Conservation (phyloP, 1,140 invertebrate genomes). For the Drosophila pallidifrons region DNA sequence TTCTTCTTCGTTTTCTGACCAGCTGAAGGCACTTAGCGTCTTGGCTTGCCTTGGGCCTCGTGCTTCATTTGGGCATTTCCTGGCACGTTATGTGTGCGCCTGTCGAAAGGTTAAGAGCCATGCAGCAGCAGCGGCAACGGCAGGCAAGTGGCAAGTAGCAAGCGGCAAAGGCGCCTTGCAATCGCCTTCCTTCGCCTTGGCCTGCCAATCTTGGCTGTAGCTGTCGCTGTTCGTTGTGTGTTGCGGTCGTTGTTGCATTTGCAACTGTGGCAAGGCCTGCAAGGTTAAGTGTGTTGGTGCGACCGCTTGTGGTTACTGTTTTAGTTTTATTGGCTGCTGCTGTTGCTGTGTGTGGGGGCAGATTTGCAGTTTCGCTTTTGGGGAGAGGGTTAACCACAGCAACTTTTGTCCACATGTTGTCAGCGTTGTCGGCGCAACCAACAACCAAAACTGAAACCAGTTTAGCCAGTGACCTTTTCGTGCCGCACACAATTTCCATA, state of each 20-base stretch:
- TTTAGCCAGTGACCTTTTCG: slow-evolving; percentile 75
- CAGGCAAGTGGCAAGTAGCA: not conserved
- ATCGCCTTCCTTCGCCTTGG: slow-evolving; percentile 72
- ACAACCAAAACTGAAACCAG: slow-evolving; percentile 50
- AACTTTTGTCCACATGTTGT: slow-evolving; percentile 40
- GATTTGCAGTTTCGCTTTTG: slow-evolving; percentile 19
- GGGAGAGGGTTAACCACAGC: slow-evolving; percentile 16
- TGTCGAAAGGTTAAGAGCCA: slow-evolving; percentile 68
- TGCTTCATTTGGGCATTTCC: slow-evolving; percentile 62
- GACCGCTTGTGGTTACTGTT: slow-evolving; percentile 54
- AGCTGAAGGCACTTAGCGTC: slow-evolving; percentile 26
- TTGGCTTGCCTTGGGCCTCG: slow-evolving; percentile 42
- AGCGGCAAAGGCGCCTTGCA: slow-evolving; percentile 31
- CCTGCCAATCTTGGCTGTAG: slow-evolving; percentile 47
- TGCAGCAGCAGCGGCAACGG: slow-evolving; percentile 2
- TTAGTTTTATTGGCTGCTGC: slow-evolving; percentile 43
- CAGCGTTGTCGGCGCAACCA: slow-evolving; percentile 16
- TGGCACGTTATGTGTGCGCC: slow-evolving; percentile 61
- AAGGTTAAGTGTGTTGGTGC: slow-evolving; percentile 68
- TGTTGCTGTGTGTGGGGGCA: slow-evolving; percentile 1
- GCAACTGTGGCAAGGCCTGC: slow-evolving; percentile 82
- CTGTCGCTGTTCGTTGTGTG: slow-evolving; percentile 13
- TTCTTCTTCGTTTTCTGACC: not conserved
- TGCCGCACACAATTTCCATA: slow-evolving; percentile 68
- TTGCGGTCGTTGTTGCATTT: slow-evolving; percentile 40